Conservation (phyloP, 2,797 vertebrate species). For the Anisognathus igniventris region DNA sequence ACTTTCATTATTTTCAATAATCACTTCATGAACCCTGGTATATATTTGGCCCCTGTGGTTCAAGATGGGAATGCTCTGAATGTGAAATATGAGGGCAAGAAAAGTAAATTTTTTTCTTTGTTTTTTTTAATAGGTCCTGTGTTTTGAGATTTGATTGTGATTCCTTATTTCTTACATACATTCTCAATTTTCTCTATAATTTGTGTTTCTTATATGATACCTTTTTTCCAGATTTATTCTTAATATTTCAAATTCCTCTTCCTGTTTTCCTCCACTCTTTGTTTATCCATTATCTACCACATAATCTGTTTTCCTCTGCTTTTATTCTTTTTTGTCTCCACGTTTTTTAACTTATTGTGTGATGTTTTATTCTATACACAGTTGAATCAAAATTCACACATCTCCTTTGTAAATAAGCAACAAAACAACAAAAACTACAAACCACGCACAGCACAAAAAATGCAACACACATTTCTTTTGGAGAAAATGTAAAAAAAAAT, state of each 20-base stretch:
- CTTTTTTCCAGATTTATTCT: background rate
- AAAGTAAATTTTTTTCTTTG: background rate
- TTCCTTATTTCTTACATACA: background rate
- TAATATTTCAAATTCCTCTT: background rate
- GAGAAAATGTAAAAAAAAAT: background rate
- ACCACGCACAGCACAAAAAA: background rate
- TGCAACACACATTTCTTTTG: background rate
- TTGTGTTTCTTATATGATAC: background rate
- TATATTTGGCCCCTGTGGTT: background rate
- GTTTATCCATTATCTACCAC: background rate
- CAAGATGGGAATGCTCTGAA: background rate
- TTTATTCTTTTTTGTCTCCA: background rate
- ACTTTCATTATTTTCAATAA: background rate
- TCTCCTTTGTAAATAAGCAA: background rate
- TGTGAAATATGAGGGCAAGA: accelerated
- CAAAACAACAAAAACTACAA: background rate
- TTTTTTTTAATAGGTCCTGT: background rate
- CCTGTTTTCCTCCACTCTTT: background rate
- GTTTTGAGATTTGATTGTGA: background rate
- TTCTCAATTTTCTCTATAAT: background rate
- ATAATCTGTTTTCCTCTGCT: background rate
- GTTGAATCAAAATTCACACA: background rate
- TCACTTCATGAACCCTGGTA: background rate
- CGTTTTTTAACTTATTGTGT: background rate
- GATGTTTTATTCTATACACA: background rate